Percentiles rank a stretch among this genome's conserved stretches.
Evolutionary conservation across 2,888 invertebrate species (phyloP).

Genomic region (Clostera curtula): DNA sequence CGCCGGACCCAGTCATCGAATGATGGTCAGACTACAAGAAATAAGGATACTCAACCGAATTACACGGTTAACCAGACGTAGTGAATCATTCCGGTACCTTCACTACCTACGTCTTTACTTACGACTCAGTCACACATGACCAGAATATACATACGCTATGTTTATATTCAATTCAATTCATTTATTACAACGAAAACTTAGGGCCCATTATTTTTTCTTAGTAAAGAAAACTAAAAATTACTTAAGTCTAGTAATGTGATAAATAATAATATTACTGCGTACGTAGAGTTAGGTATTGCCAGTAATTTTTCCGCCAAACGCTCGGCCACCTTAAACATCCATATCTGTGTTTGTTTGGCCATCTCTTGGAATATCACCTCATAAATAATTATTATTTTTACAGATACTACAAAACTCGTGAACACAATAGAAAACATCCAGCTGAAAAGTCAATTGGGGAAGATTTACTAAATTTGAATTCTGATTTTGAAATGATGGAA

Average conservation of each 20-base stretch:
- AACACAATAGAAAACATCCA: slow-evolving; percentile 4
- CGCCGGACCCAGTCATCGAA: too few relatives aligned
- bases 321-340: slow-evolving; percentile 2
- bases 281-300: slow-evolving; percentile 3
- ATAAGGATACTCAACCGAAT: too few relatives aligned
- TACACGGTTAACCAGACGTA: slow-evolving; percentile 1
- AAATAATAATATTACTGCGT: slow-evolving; percentile 1
- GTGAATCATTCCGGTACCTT: slow-evolving; percentile 1
- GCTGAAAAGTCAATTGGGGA: slow-evolving; percentile 5
- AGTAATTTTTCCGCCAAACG: slow-evolving; percentile 4
- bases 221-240: slow-evolving; percentile 1
- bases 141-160: slow-evolving; percentile 1
- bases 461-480: slow-evolving; percentile 5
- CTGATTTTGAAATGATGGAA: slow-evolving; percentile 5
- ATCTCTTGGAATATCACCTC: slow-evolving; percentile 3
- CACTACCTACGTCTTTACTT: slow-evolving; percentile 1
- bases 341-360: slow-evolving; percentile 3
- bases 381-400: slow-evolving; percentile 4
- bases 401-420: slow-evolving; percentile 5
- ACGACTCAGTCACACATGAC: slow-evolving; percentile 1
- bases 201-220: slow-evolving; percentile 1
- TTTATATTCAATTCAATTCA: background rate
- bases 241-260: slow-evolving; percentile 1
- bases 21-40: too few relatives aligned
- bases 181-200: slow-evolving; percentile 1